phyloP scores from a whole-genome alignment of 2,113 vertebrate species.

The Cryptomyrus ogoouensis region DNA sequence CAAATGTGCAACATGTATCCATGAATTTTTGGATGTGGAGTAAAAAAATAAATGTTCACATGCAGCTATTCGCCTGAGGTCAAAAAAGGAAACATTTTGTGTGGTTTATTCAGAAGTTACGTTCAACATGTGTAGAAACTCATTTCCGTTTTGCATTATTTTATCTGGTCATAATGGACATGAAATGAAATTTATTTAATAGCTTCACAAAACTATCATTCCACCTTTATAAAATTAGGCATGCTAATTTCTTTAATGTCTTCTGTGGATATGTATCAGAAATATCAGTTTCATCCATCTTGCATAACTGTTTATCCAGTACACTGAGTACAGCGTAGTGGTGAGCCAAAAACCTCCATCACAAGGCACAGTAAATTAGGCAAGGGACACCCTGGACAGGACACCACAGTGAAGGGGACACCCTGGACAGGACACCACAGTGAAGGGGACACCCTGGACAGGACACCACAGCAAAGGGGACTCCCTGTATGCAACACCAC shows the following conservation, averaged over 20 bases:
- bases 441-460: background rate
- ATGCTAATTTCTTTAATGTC: background rate
- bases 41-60: background rate
- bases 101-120: background rate
- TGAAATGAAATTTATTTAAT: background rate
- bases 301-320: background rate
- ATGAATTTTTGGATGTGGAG: background rate
- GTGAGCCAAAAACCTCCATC: background rate
- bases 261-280: background rate
- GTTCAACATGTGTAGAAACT: background rate
- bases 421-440: background rate
- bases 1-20: background rate
- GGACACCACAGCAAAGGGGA: too few species aligned
- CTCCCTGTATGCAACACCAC: too few species aligned
- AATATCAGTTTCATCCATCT: background rate
- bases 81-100: background rate
- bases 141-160: background rate
- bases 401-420: too few species aligned
- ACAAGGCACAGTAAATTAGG: background rate
- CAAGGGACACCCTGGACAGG: too few species aligned
- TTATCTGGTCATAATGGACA: background rate
- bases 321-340: background rate
- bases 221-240: background rate
- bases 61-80: background rate
- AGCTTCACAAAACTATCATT: background rate